phyloP scores from a whole-genome alignment of 2,888 invertebrate species.

The Cerastoderma edule region DNA sequence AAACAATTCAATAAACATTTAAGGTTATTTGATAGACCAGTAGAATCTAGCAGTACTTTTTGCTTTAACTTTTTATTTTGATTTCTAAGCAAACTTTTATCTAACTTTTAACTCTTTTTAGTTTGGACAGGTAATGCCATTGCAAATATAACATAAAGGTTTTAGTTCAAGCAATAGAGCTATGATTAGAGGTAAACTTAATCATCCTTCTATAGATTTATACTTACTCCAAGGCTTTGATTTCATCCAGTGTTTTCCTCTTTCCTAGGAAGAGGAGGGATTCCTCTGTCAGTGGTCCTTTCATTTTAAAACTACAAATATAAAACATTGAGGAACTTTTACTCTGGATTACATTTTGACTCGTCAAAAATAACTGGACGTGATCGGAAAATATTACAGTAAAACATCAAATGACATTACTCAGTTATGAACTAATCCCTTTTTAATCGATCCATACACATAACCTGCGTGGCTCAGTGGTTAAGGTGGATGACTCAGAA shows the following conservation, averaged over 20 bases:
- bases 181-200: background rate
- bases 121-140: too few species aligned
- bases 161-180: too few species aligned
- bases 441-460: background rate
- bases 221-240: slow-evolving; percentile 42
- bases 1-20: too few species aligned
- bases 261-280: slow-evolving; percentile 31
- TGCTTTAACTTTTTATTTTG: too few species aligned
- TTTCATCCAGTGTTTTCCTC: slow-evolving; percentile 21
- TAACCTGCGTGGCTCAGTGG: background rate
- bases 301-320: slow-evolving; percentile 31
- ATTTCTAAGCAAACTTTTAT: too few species aligned
- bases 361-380: background rate
- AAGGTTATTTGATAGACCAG: too few species aligned
- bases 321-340: background rate
- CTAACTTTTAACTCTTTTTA: too few species aligned
- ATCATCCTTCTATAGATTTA: background rate
- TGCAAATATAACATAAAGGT: too few species aligned
- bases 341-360: background rate
- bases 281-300: slow-evolving; percentile 45
- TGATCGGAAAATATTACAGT: background rate
- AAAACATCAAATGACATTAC: background rate
- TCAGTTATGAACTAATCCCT: background rate
- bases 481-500: background rate
- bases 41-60: too few species aligned